These are phyloP conservation scores for Dryocosmus kuriphilus DNA, from an alignment of 2,888 invertebrate species.

Conservation along the genomic window DNA sequence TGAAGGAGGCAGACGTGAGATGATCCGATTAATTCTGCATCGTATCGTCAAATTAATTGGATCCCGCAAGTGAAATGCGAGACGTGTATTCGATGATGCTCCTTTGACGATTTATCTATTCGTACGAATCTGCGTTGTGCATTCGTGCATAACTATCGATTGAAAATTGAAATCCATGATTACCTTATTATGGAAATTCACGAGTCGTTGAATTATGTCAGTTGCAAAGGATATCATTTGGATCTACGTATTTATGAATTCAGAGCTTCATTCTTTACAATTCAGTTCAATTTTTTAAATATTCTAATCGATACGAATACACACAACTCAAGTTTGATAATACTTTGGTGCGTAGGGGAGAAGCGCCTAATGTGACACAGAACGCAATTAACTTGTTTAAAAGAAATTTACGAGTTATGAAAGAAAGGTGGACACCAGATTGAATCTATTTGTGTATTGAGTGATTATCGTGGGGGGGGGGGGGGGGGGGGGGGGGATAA, in stretches of 20 bases:
- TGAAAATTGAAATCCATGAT: neutral
- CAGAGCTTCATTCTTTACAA: neutral
- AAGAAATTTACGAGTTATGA: too few relatives aligned
- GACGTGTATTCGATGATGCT: neutral
- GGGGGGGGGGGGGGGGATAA: too few relatives aligned
- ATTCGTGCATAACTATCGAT: neutral
- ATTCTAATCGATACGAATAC: too few relatives aligned
- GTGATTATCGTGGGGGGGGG: too few relatives aligned
- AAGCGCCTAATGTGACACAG: too few relatives aligned
- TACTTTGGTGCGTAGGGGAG: too few relatives aligned
- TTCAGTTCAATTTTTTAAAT: too few relatives aligned
- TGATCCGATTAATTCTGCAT: neutral
- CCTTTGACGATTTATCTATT: neutral
- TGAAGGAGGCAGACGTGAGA: neutral
- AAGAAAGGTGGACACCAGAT: too few relatives aligned
- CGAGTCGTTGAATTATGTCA: neutral
- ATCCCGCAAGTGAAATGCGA: neutral
- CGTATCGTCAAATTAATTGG: neutral
- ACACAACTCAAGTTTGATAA: too few relatives aligned
- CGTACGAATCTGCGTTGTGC: neutral
- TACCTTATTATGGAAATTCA: neutral
- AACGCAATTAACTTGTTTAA: too few relatives aligned
- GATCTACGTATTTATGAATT: neutral
- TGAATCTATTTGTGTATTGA: too few relatives aligned
- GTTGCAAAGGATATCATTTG: neutral